A percentile compares a stretch with the other conserved stretches of the same genome.
These are phyloP conservation scores for Petrolisthes manimaculis DNA, from an alignment of 2,888 invertebrate genomes.

Conservation along the genomic window DNA sequence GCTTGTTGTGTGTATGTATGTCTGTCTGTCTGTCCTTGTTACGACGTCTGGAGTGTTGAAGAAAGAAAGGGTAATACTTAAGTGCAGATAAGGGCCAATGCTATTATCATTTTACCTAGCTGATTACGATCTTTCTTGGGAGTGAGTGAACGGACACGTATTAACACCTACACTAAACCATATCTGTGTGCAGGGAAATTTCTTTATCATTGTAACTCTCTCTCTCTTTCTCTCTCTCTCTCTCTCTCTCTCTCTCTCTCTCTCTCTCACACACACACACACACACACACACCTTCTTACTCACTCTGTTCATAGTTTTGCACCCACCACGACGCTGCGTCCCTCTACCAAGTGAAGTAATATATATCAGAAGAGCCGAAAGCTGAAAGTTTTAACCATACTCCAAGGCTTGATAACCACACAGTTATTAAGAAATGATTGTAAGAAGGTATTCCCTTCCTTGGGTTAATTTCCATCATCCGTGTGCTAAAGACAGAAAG, in stretches of 20 bases:
- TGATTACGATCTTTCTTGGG: background rate
- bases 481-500: background rate
- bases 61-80: background rate
- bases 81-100: too few species aligned
- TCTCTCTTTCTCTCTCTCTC: conserved; percentile 15
- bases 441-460: too few species aligned
- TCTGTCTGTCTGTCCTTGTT: too few species aligned
- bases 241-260: conserved; percentile 23
- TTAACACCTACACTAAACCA: background rate
- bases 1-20: too few species aligned
- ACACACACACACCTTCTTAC: background rate
- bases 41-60: background rate
- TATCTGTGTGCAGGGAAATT: background rate
- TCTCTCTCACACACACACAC: background rate
- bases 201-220: background rate
- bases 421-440: too few species aligned
- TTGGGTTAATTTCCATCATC: background rate
- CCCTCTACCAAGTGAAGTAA: too few species aligned
- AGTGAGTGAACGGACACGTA: background rate
- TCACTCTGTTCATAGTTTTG: background rate
- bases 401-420: too few species aligned
- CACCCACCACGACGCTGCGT: too few species aligned
- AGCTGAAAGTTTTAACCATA: too few species aligned
- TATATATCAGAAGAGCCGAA: too few species aligned
- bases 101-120: too few species aligned